phyloP scores from a whole-genome alignment of 1,140 invertebrate species.

The Drosophila sp. region DNA sequence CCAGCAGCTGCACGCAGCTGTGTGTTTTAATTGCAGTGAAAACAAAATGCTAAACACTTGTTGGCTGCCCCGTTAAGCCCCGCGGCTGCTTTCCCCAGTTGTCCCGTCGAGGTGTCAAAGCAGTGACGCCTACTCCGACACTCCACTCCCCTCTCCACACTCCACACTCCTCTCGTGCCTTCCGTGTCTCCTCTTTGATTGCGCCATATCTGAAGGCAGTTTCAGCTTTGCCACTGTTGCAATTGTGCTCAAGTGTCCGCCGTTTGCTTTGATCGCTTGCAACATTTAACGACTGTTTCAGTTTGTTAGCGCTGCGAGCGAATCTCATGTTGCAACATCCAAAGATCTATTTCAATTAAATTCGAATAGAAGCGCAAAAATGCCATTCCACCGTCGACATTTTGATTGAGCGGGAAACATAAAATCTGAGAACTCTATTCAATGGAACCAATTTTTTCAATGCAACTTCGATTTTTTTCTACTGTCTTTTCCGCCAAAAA shows the following conservation, averaged over 20 bases:
- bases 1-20: constrained; percentile 47
- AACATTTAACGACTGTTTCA: constrained; percentile 31
- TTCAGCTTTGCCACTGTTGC: constrained; percentile 24
- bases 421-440: not conserved
- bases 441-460: constrained; percentile 5
- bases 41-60: constrained; percentile 82
- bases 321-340: constrained; percentile 1
- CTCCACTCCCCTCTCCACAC: not conserved
- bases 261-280: constrained; percentile 33
- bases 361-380: not conserved
- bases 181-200: constrained; percentile 8
- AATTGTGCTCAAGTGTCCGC: constrained; percentile 30
- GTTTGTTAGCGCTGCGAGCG: not conserved
- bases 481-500: constrained; percentile 9
- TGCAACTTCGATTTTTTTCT: not conserved
- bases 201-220: constrained; percentile 39
- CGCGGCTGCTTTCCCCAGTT: constrained; percentile 26
- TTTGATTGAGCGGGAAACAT: not conserved
- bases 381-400: constrained; percentile 1
- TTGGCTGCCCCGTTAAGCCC: constrained; percentile 54
- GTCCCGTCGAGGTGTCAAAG: constrained; percentile 34
- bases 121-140: constrained; percentile 3
- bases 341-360: constrained; percentile 36
- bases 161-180: not conserved
- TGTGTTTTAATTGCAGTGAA: constrained; percentile 76